Conservation (phyloP, 1,140 invertebrate genomes). For the Scaptomyza graminum region DNA sequence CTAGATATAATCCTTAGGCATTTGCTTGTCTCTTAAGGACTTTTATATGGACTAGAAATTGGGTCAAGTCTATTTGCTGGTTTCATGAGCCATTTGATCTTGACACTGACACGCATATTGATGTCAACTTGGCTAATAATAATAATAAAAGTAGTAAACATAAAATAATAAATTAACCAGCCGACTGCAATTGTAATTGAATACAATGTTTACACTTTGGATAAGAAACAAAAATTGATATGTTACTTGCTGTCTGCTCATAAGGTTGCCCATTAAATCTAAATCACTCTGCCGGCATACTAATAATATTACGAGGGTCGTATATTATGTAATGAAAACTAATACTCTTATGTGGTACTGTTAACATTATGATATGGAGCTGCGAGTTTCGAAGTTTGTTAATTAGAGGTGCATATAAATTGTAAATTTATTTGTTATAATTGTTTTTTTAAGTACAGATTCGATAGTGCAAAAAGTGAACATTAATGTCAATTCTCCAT, state of each 20-base stretch:
- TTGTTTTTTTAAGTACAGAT: too few relatives aligned
- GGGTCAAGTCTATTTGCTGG: conserved; percentile 57
- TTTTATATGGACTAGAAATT: conserved; percentile 30
- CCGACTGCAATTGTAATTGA: conserved; percentile 25
- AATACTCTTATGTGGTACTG: neutral
- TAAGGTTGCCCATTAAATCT: conserved; percentile 43
- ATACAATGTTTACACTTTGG: conserved; percentile 41
- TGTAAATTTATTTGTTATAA: too few relatives aligned
- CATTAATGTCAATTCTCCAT: too few relatives aligned
- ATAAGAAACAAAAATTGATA: conserved; percentile 41
- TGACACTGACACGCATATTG: conserved; percentile 54
- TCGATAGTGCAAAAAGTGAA: too few relatives aligned
- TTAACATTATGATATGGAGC: too few relatives aligned
- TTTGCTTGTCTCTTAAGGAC: conserved; percentile 22
- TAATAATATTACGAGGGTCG: conserved; percentile 20
- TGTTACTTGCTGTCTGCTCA: conserved; percentile 30
- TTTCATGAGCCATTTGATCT: conserved; percentile 25
- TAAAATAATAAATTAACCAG: conserved; percentile 14
- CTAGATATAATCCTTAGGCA: conserved; percentile 46
- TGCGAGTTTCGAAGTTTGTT: too few relatives aligned
- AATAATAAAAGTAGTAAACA: conserved; percentile 33
- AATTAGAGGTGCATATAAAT: too few relatives aligned
- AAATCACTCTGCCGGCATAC: conserved; percentile 30
- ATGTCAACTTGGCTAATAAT: conserved; percentile 9
- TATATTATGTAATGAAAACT: neutral